phyloP scores from a whole-genome alignment of 2,888 invertebrate species.

The Drosophila bunnanda region DNA sequence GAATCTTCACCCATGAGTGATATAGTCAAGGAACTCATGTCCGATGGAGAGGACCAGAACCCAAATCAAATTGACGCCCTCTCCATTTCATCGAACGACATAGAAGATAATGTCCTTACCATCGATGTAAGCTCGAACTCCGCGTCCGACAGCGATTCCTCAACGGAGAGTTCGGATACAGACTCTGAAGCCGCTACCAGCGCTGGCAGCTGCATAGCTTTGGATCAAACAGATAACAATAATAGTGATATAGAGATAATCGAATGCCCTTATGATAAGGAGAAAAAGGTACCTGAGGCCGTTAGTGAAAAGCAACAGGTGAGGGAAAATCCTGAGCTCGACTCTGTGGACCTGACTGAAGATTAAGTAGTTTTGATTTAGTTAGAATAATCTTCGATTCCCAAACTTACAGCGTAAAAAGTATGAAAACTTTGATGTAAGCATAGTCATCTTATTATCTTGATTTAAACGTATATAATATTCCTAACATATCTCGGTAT shows the following conservation, averaged over 20 bases:
- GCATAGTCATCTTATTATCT: not conserved
- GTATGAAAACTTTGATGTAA: not conserved
- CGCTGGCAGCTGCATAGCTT: constrained; percentile 44
- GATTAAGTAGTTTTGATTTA: constrained; percentile 41
- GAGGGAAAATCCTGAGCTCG: constrained; percentile 2
- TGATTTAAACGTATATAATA: too few species aligned
- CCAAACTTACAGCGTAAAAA: not conserved
- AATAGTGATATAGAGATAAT: constrained; percentile 60
- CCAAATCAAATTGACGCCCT: constrained; percentile 3
- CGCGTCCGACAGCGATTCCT: constrained; percentile 22
- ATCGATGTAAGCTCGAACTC: constrained; percentile 67
- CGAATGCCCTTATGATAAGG: constrained; percentile 15
- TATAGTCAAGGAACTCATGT: constrained; percentile 61
- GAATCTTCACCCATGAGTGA: constrained; percentile 44
- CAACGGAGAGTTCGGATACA: constrained; percentile 13
- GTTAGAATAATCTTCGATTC: not conserved
- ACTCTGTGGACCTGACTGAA: constrained; percentile 65
- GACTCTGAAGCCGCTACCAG: constrained; percentile 10
- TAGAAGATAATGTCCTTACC: constrained; percentile 57
- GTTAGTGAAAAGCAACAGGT: not conserved
- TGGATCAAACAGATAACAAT: constrained; percentile 34
- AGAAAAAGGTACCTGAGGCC: constrained; percentile 2
- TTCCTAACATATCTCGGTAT: too few species aligned
- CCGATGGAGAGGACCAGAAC: constrained; percentile 50
- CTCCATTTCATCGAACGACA: constrained; percentile 49